Evolutionary conservation across 2,888 invertebrate species (phyloP), one percentile per base, ranked within the genome.

Genomic region (Lamproptera curius): DNA sequence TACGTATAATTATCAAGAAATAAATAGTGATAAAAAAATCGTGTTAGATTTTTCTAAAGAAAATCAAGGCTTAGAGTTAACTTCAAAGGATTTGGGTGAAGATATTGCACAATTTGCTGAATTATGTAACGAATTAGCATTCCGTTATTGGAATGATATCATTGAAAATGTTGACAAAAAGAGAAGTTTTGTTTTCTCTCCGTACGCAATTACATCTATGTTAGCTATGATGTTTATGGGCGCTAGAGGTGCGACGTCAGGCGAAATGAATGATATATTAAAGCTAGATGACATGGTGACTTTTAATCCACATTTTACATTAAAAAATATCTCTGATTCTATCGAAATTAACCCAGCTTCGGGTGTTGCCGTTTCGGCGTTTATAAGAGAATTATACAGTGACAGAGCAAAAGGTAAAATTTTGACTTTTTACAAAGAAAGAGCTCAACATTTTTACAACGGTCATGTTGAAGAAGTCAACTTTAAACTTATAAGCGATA

Each of bases 151-250:
- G 95, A 90, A 90, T 59, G 89, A 92, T 0, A 90, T 94, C 9
- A 90, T 92, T 1, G 90, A 90, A 55, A 92, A 92, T 48, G 88
- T 94, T n/a, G 94, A 93, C 59, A 89, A 91, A 10, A 92, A 92
- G 3, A 87, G 95, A 62, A 95, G 95, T 59, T 89, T 96, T 57
- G 92, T 95, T 8, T 76, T 96, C 13, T 95, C 95, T 0, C 96
- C 96, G 0, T 96, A 95, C 65, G 95, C 95, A 0, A 90, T 95
- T 46, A 94, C 94, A 1, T 95, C 96, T 0, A 91, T 95, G 80
- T 75, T 96, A n/a, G 95, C 95, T 0, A 96, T 96, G 96, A 92
- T 96, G 51, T 96, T 96, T 71, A 89, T 96, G 61, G 96, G 96
- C 0, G 95, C 96, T 0, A 89, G 94, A 56, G 96, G 96, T 1